A percentile compares a stretch with the other conserved stretches of the same genome.
Conservation (phyloP, 2,113 vertebrate genomes). For the Phrynocephalus versicolor region DNA sequence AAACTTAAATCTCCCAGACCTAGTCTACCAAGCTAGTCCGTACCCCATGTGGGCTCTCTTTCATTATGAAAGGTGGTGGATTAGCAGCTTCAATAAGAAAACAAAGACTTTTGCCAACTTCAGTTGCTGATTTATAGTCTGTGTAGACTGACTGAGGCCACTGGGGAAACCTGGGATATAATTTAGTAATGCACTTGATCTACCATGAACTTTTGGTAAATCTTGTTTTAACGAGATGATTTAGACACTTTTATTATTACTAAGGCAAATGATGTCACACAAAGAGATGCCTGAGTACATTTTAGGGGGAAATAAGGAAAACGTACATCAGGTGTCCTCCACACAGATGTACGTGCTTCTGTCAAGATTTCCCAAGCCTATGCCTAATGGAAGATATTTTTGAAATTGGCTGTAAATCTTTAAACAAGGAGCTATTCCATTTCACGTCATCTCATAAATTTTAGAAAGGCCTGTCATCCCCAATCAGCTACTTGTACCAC, state of each 20-base stretch:
- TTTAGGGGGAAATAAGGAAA: neutral
- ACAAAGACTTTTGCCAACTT: neutral
- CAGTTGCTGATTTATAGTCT: neutral
- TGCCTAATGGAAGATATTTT: slow-evolving; percentile 9
- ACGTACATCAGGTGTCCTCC: neutral
- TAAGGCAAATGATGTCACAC: neutral
- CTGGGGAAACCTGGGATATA: neutral
- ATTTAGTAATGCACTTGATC: neutral
- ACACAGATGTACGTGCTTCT: neutral
- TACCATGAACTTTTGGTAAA: neutral
- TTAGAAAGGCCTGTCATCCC: slow-evolving; percentile 9
- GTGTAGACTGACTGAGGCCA: neutral
- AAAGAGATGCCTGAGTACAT: neutral
- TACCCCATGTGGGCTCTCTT: neutral
- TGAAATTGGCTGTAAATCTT: slow-evolving; percentile 25
- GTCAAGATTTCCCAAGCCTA: slow-evolving; percentile 5
- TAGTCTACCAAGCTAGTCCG: too few relatives aligned
- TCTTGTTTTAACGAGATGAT: neutral
- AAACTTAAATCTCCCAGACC: neutral
- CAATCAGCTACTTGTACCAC: slow-evolving; percentile 12
- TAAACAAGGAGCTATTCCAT: slow-evolving; percentile 30
- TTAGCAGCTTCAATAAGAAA: neutral
- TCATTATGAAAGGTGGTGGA: neutral
- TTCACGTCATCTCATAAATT: slow-evolving; percentile 18
- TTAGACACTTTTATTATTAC: neutral